Base-by-base conservation (phyloP, 2,797 vertebrate genomes). In the Myotis vivesi region DNA sequence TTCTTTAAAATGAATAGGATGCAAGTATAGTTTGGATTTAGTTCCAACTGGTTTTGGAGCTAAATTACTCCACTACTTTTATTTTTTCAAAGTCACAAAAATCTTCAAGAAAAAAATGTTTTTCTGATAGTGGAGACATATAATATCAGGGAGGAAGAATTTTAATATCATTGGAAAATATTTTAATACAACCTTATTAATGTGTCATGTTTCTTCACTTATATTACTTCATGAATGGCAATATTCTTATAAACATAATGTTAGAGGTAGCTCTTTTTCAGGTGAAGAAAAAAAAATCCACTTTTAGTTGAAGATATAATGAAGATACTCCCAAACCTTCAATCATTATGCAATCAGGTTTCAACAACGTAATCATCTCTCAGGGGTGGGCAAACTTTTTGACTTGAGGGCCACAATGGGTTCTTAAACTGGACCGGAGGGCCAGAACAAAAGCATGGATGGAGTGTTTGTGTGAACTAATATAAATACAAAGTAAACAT, bases 31-130 rank as follows among this genome's bases (percentile, higher is more conserved):
- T 49, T 87, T 36, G 9, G 25, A 62, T 62, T 62, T 62, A 30
- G 12, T 15, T 62, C 23, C 69, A 90, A 79, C 11, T 17, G 36
- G 15, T 7, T 95, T 85, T 55, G 84, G 57, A 91, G 69, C 10
- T 57, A 46, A 38, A 59, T 8, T 73, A 9, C 13, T 5, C 30
- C 8, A 38, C 33, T 79, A 62, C 3, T 85, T 93, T 36, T 41
- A 81, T 36, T 83, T 95, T 91, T 81, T 75, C 66, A 91, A 71
- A 93, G 44, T 66, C 69, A 85, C 28, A 44, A 64, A 93, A 62
- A 46, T 23, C 51, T 55, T 16, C 16, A 77, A 22, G 20, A 59
- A 59, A 85, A 88, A 91, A 91, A 68, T 36, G n/a, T 33, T 88
- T 81, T 72, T 55, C 8, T 28, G 91, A 90, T 83, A 51, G 22